phyloP scores from a whole-genome alignment of 35 echinoderm and acorn worm genomes.

The Acanthaster planci region DNA sequence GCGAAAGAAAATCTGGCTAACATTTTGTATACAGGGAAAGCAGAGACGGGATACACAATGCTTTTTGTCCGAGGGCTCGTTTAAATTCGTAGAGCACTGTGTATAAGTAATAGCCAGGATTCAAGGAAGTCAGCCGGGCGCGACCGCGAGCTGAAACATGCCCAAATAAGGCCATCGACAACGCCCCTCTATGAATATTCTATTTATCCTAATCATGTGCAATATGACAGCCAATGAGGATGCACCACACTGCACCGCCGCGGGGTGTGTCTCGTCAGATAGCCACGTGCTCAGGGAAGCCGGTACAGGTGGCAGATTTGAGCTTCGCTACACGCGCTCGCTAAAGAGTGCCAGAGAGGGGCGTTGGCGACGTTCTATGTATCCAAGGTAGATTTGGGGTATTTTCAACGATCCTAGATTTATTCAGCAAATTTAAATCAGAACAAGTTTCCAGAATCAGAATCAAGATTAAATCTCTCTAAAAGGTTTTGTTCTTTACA shows the following conservation, averaged over 20 bases:
- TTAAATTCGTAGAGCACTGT: background rate
- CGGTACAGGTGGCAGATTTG: background rate
- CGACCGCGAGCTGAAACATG: background rate
- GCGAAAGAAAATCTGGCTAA: background rate
- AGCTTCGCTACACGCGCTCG: no score
- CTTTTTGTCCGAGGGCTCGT: background rate
- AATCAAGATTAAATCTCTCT: no score
- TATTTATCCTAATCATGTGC: background rate
- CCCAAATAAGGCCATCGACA: conserved; percentile 3
- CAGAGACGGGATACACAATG: background rate
- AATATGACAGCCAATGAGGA: background rate
- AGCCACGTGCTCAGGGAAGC: conserved; percentile 11
- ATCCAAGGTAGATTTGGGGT: no score
- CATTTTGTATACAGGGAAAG: background rate
- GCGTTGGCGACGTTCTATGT: background rate
- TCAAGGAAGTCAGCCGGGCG: conserved; percentile 23
- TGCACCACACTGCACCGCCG: background rate
- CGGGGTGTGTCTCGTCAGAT: background rate
- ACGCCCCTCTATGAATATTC: conserved; percentile 21
- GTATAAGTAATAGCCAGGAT: no score
- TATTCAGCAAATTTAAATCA: no score
- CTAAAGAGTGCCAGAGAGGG: no score
- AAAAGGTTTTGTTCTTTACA: no score
- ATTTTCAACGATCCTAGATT: no score
- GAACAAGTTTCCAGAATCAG: no score